phyloP scores from a whole-genome alignment of 2,113 vertebrate genomes.

The Corvus cornix region DNA sequence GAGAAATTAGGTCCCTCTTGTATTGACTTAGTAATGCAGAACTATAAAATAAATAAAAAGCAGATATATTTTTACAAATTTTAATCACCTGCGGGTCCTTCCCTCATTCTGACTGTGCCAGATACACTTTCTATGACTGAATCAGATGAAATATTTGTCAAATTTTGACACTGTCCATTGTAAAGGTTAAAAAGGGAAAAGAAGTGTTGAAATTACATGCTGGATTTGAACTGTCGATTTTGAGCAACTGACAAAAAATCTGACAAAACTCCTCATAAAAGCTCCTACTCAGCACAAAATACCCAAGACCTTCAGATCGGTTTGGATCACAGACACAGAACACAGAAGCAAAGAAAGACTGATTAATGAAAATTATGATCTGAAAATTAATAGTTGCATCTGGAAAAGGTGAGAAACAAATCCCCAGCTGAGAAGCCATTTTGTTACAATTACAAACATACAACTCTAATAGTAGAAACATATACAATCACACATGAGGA shows the following conservation, averaged over 20 bases:
- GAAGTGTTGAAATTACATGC: not conserved
- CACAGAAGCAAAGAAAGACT: not conserved
- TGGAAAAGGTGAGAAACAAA: not conserved
- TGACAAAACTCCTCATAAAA: not conserved
- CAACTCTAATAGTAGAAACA: not conserved
- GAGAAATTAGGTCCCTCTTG: conserved; percentile 48
- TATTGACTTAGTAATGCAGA: not conserved
- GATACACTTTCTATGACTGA: not conserved
- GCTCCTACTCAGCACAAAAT: not conserved
- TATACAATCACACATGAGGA: not conserved
- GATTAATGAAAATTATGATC: not conserved
- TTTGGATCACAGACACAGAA: not conserved
- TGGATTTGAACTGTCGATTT: not conserved
- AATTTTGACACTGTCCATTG: not conserved
- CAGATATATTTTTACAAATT: not conserved
- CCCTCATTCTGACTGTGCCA: not conserved
- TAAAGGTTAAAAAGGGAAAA: not conserved
- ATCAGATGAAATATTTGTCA: not conserved
- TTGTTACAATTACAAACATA: not conserved
- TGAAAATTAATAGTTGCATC: not conserved
- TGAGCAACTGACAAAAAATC: not conserved
- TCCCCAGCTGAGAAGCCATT: not conserved
- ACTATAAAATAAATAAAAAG: conserved; percentile 32
- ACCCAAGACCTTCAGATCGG: not conserved
- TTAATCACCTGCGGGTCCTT: not conserved